These are phyloP conservation scores for Clarias gariepinus DNA, from an alignment of 2,113 vertebrate species.

Conservation along the genomic window DNA sequence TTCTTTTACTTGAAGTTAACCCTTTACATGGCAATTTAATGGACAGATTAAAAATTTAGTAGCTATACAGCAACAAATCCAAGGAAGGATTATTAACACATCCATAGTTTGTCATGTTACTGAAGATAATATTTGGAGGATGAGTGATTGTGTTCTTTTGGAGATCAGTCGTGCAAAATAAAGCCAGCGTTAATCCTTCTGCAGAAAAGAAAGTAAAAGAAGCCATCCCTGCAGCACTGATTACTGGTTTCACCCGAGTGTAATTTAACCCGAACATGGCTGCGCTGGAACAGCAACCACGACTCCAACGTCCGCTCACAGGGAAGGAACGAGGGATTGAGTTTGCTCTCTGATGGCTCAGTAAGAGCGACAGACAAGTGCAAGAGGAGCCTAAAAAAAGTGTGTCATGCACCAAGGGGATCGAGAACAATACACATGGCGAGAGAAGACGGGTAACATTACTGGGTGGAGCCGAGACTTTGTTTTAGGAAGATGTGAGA, in stretches of 20 bases:
- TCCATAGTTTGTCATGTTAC: background rate
- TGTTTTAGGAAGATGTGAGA: constrained; percentile 74
- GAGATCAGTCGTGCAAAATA: background rate
- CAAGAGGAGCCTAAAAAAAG: constrained; percentile 38
- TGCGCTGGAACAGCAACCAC: constrained; percentile 51
- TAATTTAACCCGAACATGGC: constrained; percentile 69
- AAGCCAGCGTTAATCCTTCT: constrained; percentile 56
- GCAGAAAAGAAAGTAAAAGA: constrained; percentile 53
- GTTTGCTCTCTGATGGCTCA: constrained; percentile 62
- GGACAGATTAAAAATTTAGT: too few relatives aligned
- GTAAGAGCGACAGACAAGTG: constrained; percentile 51
- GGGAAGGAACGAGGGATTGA: constrained; percentile 66
- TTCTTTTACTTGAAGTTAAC: background rate
- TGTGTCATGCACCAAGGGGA: constrained; percentile 64
- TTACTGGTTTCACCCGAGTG: constrained; percentile 76
- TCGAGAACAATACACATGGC: constrained; percentile 56
- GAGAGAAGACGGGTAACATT: constrained; percentile 59
- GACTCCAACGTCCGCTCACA: constrained; percentile 42
- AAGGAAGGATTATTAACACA: too few relatives aligned
- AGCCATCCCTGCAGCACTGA: constrained; percentile 45
- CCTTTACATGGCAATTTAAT: too few relatives aligned
- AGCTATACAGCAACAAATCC: too few relatives aligned
- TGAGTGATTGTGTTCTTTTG: background rate
- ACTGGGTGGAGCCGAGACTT: constrained; percentile 62
- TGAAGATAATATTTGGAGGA: background rate